Evolutionary conservation across 2,888 invertebrate species (phyloP), one percentile per base, ranked within the genome.

Genomic region (Drosophila longiperda): DNA sequence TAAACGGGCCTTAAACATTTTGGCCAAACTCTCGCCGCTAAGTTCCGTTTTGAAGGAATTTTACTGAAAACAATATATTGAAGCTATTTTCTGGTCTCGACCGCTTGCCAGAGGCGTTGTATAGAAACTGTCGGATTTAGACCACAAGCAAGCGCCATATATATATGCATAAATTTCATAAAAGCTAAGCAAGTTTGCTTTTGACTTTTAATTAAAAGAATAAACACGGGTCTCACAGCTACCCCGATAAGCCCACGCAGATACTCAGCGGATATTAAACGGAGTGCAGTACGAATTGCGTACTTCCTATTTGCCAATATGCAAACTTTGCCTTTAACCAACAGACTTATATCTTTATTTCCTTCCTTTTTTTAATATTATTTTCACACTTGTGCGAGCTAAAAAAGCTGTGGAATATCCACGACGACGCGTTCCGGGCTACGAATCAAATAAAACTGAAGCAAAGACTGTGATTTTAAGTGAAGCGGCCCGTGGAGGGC

Each of bases 1-100:
- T 62, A 93, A 78, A 29, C 93, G 92, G 74, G 90, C 83, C 72
- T 91, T 93, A 61, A 93, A 90, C 89, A 93, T 93, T 80, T 89
- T 91, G 54, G 87, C 89, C 45, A 92, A 86, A 85, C 80, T 89
- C 74, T 89, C 82, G 72, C 87, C 90, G 85, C 60, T 87, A 11
- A 90, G 77, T 80, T 91, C 91, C 91, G 91, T 91, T 76, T 85
- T 91, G 87, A 85, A 72, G 76, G 67, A 40, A 61, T 66, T 74
- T 78, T 48, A 6, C n/a, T 38, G 12, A n/a, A 38, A 38, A 38
- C 26, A 49, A 26, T 29, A n/a, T 26, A 23, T 60, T n/a, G 29
- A 52, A 42, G 45, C 34, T 52, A 55, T 63, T 48, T n/a, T 61
- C 53, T 54, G 53, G 38, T 61, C 50, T 68, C 63, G 80, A 62